Conservation (phyloP, 2,113 vertebrate genomes). For the Labeo catla region DNA sequence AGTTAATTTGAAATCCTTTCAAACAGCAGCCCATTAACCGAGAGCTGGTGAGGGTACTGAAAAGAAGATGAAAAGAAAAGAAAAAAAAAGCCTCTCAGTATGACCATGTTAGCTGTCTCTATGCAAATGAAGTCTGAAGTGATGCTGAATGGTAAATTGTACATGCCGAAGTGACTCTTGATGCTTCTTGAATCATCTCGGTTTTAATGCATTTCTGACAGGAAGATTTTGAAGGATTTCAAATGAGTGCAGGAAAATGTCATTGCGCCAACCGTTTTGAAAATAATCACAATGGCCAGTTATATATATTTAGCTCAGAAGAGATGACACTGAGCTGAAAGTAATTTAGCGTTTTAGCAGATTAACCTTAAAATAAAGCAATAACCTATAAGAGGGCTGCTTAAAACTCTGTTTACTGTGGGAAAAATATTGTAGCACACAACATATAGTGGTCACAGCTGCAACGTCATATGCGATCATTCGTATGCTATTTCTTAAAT, state of each 20-base stretch:
- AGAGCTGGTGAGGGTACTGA: background rate
- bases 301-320: constrained; percentile 33
- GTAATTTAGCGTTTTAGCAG: background rate
- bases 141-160: constrained; percentile 54
- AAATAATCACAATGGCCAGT: constrained; percentile 23
- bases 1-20: background rate
- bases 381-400: background rate
- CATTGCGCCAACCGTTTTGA: constrained; percentile 3
- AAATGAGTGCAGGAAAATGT: constrained; percentile 14
- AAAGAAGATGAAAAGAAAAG: background rate
- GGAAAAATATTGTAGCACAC: background rate
- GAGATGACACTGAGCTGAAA: constrained; percentile 6
- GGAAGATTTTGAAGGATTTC: constrained; percentile 37
- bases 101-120: constrained; percentile 14
- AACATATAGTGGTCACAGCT: background rate
- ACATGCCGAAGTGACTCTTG: constrained; percentile 42
- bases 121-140: constrained; percentile 50
- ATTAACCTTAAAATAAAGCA: constrained; percentile 1
- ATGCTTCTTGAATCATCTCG: constrained; percentile 42
- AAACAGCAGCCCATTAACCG: background rate
- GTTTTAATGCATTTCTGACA: constrained; percentile 45
- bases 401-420: background rate
- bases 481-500: too few species aligned
- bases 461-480: too few species aligned
- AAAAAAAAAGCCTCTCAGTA: background rate